Percentiles rank a stretch among this genome's conserved stretches.
Conservation (phyloP, 2,888 invertebrate genomes). For the Geophilus truncorum region DNA sequence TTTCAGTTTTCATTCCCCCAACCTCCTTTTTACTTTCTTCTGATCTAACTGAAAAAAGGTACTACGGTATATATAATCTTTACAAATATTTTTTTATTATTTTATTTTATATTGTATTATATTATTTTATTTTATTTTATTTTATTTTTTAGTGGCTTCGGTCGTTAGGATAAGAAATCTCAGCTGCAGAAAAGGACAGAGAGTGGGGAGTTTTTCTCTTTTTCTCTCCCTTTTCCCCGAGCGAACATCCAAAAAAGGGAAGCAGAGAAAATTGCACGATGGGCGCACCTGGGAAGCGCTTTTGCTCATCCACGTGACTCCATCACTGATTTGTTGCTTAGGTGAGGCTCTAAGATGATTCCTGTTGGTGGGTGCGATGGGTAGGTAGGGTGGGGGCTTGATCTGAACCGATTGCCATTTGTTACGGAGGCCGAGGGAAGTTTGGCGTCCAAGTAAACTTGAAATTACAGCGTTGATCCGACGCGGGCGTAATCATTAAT, state of each 20-base stretch:
- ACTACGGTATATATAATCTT: too few relatives aligned
- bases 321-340: background rate
- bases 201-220: too few relatives aligned
- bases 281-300: background rate
- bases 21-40: background rate
- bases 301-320: background rate
- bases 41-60: background rate
- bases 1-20: background rate
- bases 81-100: too few relatives aligned
- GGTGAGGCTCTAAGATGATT: background rate
- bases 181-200: too few relatives aligned
- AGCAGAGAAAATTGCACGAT: background rate
- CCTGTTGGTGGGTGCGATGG: background rate
- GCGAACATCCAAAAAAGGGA: background rate
- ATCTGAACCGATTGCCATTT: background rate
- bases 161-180: too few relatives aligned
- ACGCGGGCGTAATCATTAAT: background rate
- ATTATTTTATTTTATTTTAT: too few relatives aligned
- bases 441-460: background rate
- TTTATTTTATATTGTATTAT: too few relatives aligned
- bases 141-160: too few relatives aligned
- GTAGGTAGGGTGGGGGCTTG: background rate
- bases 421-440: background rate
- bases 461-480: background rate
- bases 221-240: background rate